A percentile compares a stretch with the other conserved stretches of the same genome.
phyloP scores from a whole-genome alignment of 1,140 invertebrate genomes.

The Drosophila cardini region DNA sequence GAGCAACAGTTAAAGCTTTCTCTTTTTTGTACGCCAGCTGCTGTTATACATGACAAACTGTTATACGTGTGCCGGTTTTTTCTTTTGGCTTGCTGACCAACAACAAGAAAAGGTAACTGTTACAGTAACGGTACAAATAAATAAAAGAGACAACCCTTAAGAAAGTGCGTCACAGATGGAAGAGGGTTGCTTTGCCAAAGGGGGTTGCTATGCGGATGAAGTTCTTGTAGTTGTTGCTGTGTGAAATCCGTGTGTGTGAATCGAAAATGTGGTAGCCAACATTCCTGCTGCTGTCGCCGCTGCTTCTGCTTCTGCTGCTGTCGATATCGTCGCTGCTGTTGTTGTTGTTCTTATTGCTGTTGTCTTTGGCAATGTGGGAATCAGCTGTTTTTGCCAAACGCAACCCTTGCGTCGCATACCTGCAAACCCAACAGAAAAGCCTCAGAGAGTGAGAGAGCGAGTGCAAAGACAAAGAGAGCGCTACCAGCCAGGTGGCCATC shows the following conservation, averaged over 20 bases:
- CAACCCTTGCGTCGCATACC: constrained; percentile 52
- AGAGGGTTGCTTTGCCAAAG: constrained; percentile 38
- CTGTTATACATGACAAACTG: constrained; percentile 44
- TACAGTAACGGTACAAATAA: background rate
- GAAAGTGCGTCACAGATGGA: constrained; percentile 45
- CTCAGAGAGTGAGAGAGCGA: background rate
- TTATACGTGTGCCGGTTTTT: constrained; percentile 55
- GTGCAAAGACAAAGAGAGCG: constrained; percentile 37
- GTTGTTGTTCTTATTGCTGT: constrained; percentile 35
- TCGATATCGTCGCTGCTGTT: constrained; percentile 1
- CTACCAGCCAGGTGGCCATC: constrained; percentile 19
- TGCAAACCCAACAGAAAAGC: constrained; percentile 19
- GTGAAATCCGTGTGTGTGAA: constrained; percentile 34
- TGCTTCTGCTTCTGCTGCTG: constrained; percentile 4
- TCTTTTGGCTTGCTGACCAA: background rate
- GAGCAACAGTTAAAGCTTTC: constrained; percentile 73
- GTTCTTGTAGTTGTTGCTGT: constrained; percentile 30
- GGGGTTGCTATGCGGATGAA: constrained; percentile 44
- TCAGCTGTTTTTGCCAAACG: constrained; percentile 64
- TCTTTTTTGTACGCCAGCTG: constrained; percentile 17
- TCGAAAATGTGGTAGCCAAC: constrained; percentile 33
- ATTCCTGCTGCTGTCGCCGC: constrained; percentile 21
- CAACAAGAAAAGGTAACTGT: constrained; percentile 18
- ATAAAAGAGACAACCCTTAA: constrained; percentile 44
- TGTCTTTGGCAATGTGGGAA: constrained; percentile 45